Evolutionary conservation across 2,113 vertebrate species (phyloP), one percentile per base, ranked within the genome.

Genomic region (Callochromis pleurospilus): DNA sequence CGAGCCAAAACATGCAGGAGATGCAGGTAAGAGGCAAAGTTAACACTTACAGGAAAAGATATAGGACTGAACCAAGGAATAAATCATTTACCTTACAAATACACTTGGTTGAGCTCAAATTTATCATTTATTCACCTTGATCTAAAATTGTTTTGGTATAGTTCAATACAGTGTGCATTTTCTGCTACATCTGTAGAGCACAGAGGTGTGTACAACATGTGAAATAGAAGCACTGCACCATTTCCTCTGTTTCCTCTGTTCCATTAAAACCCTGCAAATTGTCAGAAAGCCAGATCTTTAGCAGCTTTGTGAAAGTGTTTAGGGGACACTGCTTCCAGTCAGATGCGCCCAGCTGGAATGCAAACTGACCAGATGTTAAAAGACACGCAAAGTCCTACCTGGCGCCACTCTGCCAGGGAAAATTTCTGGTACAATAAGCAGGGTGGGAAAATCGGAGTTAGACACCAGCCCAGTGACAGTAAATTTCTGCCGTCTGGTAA

Each of bases 1-100:
- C 58, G 4, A 87, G 36, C 49, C 91, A 89, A 8, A 92, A 73
- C 80, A 94, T 98, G 75, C 90, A 91, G 15, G 97, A 98, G 21
- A 91, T 99, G 95, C 97, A 98, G 94, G 95, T 92, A 93, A 93
- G 91, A 89, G 2, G 2, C 11, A 58, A 45, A 85, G 10, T 65
- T 70, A 62, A 79, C 9, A 49, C 40, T 47, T 75, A 26, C 19
- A 3, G 24, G 15, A 6, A 79, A 81, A 56, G 86, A 58, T 21
- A 24, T 40, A 29, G 4, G 9, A 86, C 55, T 13, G 54, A 62
- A 29, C 2, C 2, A 40, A 56, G 26, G 3, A 82, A 58, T 77
- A 9, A 19, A 19, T 3, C 7, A 2, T 33, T 11, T 31, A 49
- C 6, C 5, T 47, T 14, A 54, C 3, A 68, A 79, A 29, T 14